phyloP scores from a whole-genome alignment of 2,797 vertebrate species.

The Oreochromis mossambicus region DNA sequence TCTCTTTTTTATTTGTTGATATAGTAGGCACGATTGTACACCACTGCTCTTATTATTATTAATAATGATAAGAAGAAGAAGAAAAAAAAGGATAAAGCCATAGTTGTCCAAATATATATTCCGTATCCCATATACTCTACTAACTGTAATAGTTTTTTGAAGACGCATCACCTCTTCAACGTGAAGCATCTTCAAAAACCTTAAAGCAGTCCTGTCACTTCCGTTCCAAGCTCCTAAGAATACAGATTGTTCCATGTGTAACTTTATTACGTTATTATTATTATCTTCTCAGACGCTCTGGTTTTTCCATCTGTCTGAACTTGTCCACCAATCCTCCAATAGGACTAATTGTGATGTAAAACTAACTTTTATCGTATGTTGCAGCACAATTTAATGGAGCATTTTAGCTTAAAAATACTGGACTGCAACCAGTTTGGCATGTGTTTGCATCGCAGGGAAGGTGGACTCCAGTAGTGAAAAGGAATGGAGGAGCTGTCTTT shows the following conservation, averaged over 20 bases:
- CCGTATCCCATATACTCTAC: no score
- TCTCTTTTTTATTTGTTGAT: background rate
- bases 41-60: background rate
- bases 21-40: background rate
- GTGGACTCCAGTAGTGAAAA: conserved; percentile 71
- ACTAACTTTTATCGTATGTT: conserved; percentile 40
- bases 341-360: conserved; percentile 7
- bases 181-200: background rate
- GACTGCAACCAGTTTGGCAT: conserved; percentile 68
- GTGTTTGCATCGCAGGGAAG: conserved; percentile 71
- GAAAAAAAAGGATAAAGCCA: background rate
- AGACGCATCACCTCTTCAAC: background rate
- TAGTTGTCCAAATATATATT: background rate
- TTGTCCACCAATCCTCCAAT: conserved; percentile 11
- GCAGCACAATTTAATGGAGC: conserved; percentile 43
- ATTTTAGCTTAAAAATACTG: conserved; percentile 65
- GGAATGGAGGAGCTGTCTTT: conserved; percentile 65
- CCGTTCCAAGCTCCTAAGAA: background rate
- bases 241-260: background rate
- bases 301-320: background rate
- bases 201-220: background rate
- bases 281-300: background rate
- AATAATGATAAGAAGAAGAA: background rate
- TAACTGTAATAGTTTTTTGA: background rate
- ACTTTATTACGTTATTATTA: background rate